These are phyloP conservation scores for Drosophila subpulchrella DNA, from an alignment of 1,140 invertebrate species.

Conservation along the genomic window DNA sequence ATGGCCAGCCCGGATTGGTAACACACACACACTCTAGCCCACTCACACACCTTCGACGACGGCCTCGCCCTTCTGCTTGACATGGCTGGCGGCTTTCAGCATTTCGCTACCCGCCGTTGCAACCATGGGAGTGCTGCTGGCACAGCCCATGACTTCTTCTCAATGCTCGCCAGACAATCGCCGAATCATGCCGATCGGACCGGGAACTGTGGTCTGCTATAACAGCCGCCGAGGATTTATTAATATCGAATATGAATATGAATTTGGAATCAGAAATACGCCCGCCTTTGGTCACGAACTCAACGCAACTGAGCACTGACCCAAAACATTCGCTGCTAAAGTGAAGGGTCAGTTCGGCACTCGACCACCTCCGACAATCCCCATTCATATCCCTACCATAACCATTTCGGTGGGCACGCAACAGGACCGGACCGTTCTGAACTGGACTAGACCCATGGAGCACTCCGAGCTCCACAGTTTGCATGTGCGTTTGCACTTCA, in stretches of 20 bases:
- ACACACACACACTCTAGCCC: conserved; percentile 30
- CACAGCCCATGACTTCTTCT: conserved; percentile 77
- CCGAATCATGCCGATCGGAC: conserved; percentile 52
- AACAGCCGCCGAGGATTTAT: conserved; percentile 37
- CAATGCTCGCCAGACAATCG: conserved; percentile 38
- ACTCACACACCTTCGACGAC: conserved; percentile 70
- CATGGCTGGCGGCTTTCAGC: conserved; percentile 81
- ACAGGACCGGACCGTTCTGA: conserved; percentile 58
- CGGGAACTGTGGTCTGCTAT: conserved; percentile 14
- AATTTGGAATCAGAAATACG: conserved; percentile 51
- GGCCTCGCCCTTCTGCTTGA: conserved; percentile 73
- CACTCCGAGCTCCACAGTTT: conserved; percentile 25
- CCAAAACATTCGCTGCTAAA: conserved; percentile 59
- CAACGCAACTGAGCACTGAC: conserved; percentile 78
- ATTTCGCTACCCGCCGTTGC: conserved; percentile 81
- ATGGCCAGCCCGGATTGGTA: conserved; percentile 18
- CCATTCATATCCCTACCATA: conserved; percentile 20
- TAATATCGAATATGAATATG: conserved; percentile 60
- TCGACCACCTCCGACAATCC: conserved; percentile 10
- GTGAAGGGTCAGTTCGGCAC: conserved; percentile 66
- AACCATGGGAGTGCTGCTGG: conserved; percentile 82
- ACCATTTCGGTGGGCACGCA: conserved; percentile 63
- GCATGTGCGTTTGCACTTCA: conserved; percentile 76
- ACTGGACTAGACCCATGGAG: conserved; percentile 10
- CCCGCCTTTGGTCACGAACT: conserved; percentile 77